phyloP scores from a whole-genome alignment of 2,797 vertebrate genomes.

The Gobionotothen gibberifrons region DNA sequence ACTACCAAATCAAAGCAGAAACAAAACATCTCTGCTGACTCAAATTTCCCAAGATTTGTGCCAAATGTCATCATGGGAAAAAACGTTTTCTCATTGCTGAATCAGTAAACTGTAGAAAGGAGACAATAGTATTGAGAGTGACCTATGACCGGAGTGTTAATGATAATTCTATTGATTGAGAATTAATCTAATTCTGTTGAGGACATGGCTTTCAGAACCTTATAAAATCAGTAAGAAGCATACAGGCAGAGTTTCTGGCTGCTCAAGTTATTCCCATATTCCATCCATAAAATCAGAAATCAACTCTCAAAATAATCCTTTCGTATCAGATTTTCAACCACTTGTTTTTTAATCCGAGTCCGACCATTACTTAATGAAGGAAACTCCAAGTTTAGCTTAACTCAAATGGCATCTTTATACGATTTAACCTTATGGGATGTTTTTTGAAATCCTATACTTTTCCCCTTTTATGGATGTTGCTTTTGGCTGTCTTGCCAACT shows the following conservation, averaged over 20 bases:
- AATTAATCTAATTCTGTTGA: constrained; percentile 1
- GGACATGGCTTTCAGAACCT: background rate
- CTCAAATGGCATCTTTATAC: constrained; percentile 9
- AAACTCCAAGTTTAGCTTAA: background rate
- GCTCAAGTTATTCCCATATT: background rate
- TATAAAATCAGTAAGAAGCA: background rate
- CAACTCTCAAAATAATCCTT: background rate
- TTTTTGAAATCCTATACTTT: background rate
- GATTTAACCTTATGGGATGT: constrained; percentile 8
- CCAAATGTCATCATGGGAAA: constrained; percentile 5
- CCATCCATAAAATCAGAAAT: background rate
- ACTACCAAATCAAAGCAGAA: constrained; percentile 33
- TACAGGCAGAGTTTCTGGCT: background rate
- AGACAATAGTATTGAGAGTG: background rate
- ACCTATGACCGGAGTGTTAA: background rate
- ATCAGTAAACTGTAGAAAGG: constrained; percentile 9
- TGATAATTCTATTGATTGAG: background rate
- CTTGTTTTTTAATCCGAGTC: background rate
- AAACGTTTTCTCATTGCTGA: background rate
- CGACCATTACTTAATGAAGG: background rate
- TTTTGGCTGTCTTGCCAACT: constrained; percentile 13
- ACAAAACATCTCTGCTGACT: background rate
- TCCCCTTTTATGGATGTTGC: constrained; percentile 1
- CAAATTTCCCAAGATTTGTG: constrained; percentile 25
- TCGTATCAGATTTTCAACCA: background rate